These are phyloP conservation scores for Dynastes hyllus DNA, from an alignment of 2,888 invertebrate genomes.

Conservation along the genomic window DNA sequence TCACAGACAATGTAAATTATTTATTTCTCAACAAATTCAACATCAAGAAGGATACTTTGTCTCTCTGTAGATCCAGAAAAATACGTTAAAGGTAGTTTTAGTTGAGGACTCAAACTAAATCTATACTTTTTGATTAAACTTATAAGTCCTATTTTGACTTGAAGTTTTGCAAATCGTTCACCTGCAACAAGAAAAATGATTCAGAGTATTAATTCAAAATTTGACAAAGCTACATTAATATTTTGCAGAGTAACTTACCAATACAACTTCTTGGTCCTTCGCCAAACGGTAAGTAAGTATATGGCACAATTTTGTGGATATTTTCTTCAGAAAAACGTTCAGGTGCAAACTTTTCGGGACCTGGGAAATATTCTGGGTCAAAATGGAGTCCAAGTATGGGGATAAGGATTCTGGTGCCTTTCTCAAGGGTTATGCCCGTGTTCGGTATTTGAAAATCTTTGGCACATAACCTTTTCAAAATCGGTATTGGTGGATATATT, in stretches of 20 bases:
- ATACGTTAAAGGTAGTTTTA: slow-evolving; percentile 16
- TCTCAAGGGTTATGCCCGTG: slow-evolving; percentile 22
- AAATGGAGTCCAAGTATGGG: slow-evolving; percentile 72
- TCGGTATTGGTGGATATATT: slow-evolving; percentile 8
- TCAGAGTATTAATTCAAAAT: too few species aligned
- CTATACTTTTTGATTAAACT: slow-evolving; percentile 36
- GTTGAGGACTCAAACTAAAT: slow-evolving; percentile 27
- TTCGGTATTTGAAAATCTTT: slow-evolving; percentile 35
- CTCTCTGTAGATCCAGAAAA: slow-evolving; percentile 72
- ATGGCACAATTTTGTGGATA: slow-evolving; percentile 59
- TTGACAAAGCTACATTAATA: too few species aligned
- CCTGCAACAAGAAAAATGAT: background rate
- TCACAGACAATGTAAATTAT: background rate
- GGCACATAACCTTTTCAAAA: slow-evolving; percentile 15
- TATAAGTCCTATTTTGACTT: slow-evolving; percentile 22
- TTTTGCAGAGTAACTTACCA: slow-evolving; percentile 65
- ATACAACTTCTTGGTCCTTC: slow-evolving; percentile 76
- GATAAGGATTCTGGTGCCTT: slow-evolving; percentile 66
- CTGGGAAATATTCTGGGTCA: slow-evolving; percentile 73
- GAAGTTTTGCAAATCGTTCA: slow-evolving; percentile 30
- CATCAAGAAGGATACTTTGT: slow-evolving; percentile 59
- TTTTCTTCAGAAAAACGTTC: slow-evolving; percentile 74
- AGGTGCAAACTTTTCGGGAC: slow-evolving; percentile 76
- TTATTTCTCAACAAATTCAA: slow-evolving; percentile 9
- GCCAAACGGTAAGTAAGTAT: slow-evolving; percentile 75